Conservation (phyloP, 2,797 vertebrate species). For the Clarias fuscus region DNA sequence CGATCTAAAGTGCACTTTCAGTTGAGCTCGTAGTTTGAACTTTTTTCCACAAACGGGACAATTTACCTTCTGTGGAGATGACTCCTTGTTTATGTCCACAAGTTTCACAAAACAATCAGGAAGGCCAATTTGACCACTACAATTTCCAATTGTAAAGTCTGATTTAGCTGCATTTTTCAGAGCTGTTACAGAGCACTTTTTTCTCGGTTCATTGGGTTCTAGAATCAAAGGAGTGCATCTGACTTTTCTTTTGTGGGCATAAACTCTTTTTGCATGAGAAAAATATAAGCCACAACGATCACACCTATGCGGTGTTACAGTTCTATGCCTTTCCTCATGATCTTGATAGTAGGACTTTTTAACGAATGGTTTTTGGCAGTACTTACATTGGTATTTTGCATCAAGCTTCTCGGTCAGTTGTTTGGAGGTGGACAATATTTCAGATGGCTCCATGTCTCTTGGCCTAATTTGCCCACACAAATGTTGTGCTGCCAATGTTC, state of each 20-base stretch:
- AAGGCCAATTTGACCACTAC: conserved; percentile 41
- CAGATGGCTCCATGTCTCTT: not conserved
- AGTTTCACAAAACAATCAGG: conserved; percentile 72
- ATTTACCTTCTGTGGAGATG: conserved; percentile 20
- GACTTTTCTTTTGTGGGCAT: conserved; percentile 61
- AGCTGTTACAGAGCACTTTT: conserved; percentile 22
- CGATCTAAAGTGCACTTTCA: conserved; percentile 44
- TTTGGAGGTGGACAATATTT: conserved; percentile 30
- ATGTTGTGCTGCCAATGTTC: conserved; percentile 58
- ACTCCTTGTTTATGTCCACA: conserved; percentile 66
- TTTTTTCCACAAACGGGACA: conserved; percentile 64
- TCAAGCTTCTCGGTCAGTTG: not conserved
- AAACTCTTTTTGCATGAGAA: conserved; percentile 60
- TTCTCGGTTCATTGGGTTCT: conserved; percentile 14
- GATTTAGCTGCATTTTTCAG: not conserved
- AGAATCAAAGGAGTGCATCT: conserved; percentile 59
- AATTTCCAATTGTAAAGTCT: conserved; percentile 5
- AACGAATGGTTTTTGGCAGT: conserved; percentile 64
- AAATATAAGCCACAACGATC: conserved; percentile 70
- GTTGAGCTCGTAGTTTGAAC: conserved; percentile 60
- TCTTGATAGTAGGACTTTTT: conserved; percentile 51
- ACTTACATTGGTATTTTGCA: conserved; percentile 58
- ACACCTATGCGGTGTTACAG: conserved; percentile 69
- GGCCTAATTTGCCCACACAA: conserved; percentile 52
- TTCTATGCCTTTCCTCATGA: conserved; percentile 71